Evolutionary conservation across 1,140 invertebrate genomes (phyloP).

Genomic region (Araneus ventricosus): DNA sequence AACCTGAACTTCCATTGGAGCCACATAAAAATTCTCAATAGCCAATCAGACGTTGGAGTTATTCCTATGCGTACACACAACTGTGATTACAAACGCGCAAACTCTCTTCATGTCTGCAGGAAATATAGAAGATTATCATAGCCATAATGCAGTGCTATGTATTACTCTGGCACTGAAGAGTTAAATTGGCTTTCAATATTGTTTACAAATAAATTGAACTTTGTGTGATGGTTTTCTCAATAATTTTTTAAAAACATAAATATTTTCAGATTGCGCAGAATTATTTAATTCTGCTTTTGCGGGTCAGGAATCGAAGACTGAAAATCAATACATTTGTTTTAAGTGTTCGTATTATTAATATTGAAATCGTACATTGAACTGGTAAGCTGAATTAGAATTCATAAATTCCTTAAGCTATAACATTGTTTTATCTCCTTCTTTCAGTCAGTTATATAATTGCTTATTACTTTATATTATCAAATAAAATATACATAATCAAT

Average conservation of each 20-base stretch:
- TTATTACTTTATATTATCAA: no score
- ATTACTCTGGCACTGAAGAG: not conserved
- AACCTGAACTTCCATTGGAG: not conserved
- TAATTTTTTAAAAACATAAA: not conserved
- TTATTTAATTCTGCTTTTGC: not conserved
- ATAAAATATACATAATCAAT: no score
- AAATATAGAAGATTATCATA: constrained; percentile 50
- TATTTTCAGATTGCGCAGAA: not conserved
- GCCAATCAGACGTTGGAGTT: not conserved
- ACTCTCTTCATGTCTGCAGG: constrained; percentile 55
- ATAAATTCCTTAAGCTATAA: not conserved
- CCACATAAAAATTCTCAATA: not conserved
- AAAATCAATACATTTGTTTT: constrained; percentile 26
- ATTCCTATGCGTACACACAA: not conserved
- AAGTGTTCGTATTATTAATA: constrained; percentile 16
- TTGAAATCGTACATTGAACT: not conserved
- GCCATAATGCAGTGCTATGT: constrained; percentile 51
- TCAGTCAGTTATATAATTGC: no score
- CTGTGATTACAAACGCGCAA: constrained; percentile 39
- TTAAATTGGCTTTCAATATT: constrained; percentile 10
- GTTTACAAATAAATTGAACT: not conserved
- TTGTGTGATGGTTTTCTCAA: not conserved
- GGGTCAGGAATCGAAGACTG: not conserved
- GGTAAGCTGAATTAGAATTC: not conserved
- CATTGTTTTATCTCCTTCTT: no score